Evolutionary conservation across 2,797 vertebrate genomes (phyloP), one percentile per base, ranked within the genome.

Genomic region (Rhyacichthys aspro): DNA sequence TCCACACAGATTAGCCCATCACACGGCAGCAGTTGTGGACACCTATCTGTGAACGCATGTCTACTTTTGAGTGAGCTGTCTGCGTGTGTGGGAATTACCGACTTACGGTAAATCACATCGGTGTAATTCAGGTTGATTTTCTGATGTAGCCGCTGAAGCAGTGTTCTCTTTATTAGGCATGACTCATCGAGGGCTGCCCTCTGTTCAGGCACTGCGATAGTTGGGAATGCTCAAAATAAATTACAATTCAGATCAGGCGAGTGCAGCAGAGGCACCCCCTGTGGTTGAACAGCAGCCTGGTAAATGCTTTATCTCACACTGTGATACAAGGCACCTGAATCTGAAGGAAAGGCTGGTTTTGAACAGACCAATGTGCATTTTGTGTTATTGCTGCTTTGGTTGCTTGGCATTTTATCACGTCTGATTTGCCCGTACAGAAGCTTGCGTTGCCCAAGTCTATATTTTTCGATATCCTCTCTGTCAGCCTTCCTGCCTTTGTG

Each of bases 281-380:
- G 77, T 72, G 73, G 83, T 68, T 63, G 49, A 74, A 84, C 78
- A 72, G 83, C 81, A 71, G 58, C 62, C 76, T n/a, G 39, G 78
- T 73, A 85, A 89, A 89, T 80, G 71, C 78, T 84, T 85, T 75
- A 84, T 80, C 84, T 84, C 77, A 60, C 52, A 61, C 69, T 33
- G 37, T 48, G 81, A 82, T 84, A 62, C 57, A 11, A 69, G 82
- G 71, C 63, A 28, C 67, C 70, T 36, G 59, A 74, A 52, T 70
- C 59, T 49, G 42, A 43, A 65, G 52, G 67, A 65, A 74, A 58
- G 53, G 15, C 64, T 79, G 11, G 38, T 78, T 84, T 81, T 73
- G 37, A 63, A 50, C 78, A 82, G 65, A 77, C 59, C 53, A 71
- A 78, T 62, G 70, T 63, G 52, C 55, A 14, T 75, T 79, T 66